These are phyloP conservation scores for Chymomyza amoena DNA, from an alignment of 2,888 invertebrate species.

Conservation along the genomic window DNA sequence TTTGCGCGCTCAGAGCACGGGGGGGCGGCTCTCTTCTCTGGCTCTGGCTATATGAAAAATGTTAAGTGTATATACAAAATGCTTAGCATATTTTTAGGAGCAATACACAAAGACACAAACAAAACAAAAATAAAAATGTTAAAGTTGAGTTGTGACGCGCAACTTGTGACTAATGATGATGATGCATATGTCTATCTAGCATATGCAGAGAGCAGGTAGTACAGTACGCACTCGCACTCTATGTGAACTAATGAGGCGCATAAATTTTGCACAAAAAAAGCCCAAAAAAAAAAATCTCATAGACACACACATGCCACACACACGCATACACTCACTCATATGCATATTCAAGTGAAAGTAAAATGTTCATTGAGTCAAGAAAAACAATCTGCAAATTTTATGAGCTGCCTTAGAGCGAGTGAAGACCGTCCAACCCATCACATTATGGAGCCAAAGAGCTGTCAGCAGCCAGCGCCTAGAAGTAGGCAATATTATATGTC, in stretches of 20 bases:
- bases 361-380: constrained; percentile 50
- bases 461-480: constrained; percentile 44
- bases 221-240: constrained; percentile 6
- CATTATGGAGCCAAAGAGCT: constrained; percentile 24
- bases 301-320: constrained; percentile 14
- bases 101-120: constrained; percentile 1
- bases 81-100: constrained; percentile 65
- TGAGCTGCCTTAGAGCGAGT: constrained; percentile 46
- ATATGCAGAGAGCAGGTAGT: background rate
- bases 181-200: constrained; percentile 34
- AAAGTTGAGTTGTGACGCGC: constrained; percentile 39
- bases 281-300: constrained; percentile 15
- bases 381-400: constrained; percentile 67
- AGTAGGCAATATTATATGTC: constrained; percentile 30
- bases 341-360: constrained; percentile 14
- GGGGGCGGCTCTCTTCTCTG: too few species aligned
- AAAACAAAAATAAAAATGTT: background rate
- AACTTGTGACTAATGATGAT: constrained; percentile 73
- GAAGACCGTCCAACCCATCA: constrained; percentile 3
- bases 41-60: constrained; percentile 28
- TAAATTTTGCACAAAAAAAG: constrained; percentile 62
- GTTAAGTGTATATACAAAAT: constrained; percentile 38
- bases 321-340: constrained; percentile 13
- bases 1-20: constrained; percentile 26
- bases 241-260: constrained; percentile 72